Evolutionary conservation across 2,797 vertebrate species (phyloP), one percentile per base, ranked within the genome.

Genomic region (Halcyon smyrnensis): DNA sequence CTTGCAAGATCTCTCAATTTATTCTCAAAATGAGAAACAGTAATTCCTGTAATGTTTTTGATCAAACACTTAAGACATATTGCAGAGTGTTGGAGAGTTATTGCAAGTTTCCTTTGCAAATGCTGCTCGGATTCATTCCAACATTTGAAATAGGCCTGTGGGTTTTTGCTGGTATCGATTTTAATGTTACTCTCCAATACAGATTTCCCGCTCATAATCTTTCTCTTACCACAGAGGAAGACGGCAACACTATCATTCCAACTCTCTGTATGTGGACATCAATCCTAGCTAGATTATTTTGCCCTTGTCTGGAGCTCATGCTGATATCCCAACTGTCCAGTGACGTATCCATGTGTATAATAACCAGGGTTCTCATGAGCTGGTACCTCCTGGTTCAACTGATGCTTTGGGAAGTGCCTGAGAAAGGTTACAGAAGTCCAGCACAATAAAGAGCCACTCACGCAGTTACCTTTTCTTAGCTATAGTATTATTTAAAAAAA

Each of bases 51-150:
- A 76, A 79, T 82, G 65, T 64, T 80, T 92, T 87, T 90, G 76
- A 91, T 94, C 73, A 86, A 78, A 75, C 45, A 62, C 39, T 75
- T 80, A 37, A 80, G 83, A 88, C 48, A 16, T 45, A 74, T 65
- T 86, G 73, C 71, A 36, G 39, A 69, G 34, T 56, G 43, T 90
- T 68, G 50, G 53, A 84, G 94, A 94, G 53, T 65, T 78, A 69
- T 18, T 86, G 57, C 53, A 30, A 37, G 79, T 62, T 81, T 78
- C 41, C 85, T 75, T 65, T 79, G 90, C 84, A 84, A 64, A 81
- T 80, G 93, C 90, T 63, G 8, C 32, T 71, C 94, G 67, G 78
- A 46, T 90, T 87, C 8, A 25, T 89, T 82, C 79, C 82, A 93
- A 4, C 71, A 34, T 80, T 90, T 88, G 53, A 86, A 93, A 45